Evolutionary conservation across 2,797 vertebrate genomes (phyloP).

Genomic region (Sphaeramia orbicularis): DNA sequence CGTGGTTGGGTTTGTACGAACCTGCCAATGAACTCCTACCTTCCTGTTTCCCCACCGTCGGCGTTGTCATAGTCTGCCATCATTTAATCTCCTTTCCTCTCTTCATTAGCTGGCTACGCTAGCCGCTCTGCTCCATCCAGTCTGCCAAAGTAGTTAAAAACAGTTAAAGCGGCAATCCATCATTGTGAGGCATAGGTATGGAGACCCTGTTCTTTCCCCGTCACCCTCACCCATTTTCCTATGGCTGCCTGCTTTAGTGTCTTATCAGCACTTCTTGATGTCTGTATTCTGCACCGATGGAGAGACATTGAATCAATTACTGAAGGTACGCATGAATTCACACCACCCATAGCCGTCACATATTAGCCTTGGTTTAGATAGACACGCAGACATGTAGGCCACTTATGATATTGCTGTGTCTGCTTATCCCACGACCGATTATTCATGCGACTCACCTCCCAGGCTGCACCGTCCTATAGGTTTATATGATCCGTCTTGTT

Average conservation of each 20-base stretch:
- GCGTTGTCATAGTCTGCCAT: conserved; percentile 29
- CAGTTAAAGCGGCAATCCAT: conserved; percentile 65
- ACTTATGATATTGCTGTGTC: conserved; percentile 45
- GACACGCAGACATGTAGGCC: conserved; percentile 33
- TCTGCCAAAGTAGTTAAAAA: conserved; percentile 29
- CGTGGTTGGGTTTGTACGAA: conserved; percentile 18
- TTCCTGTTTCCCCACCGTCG: conserved; percentile 31
- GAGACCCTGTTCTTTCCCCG: conserved; percentile 23
- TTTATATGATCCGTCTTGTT: conserved; percentile 2
- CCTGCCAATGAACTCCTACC: background rate
- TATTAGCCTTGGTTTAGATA: conserved; percentile 39
- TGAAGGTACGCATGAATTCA: conserved; percentile 39
- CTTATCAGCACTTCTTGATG: conserved; percentile 73
- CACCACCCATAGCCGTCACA: conserved; percentile 36
- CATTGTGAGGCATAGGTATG: conserved; percentile 41
- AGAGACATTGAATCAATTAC: conserved; percentile 70
- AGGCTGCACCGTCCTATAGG: background rate
- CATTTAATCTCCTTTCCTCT: conserved; percentile 45
- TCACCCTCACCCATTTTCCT: conserved; percentile 39
- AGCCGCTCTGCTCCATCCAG: conserved; percentile 25
- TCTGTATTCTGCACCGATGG: conserved; percentile 55
- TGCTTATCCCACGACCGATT: conserved; percentile 43
- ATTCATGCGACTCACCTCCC: conserved; percentile 29
- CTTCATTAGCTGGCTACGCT: conserved; percentile 58
- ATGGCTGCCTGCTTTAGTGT: conserved; percentile 62